Conservation (phyloP, 2,113 vertebrate species). For the Sorex araneus region DNA sequence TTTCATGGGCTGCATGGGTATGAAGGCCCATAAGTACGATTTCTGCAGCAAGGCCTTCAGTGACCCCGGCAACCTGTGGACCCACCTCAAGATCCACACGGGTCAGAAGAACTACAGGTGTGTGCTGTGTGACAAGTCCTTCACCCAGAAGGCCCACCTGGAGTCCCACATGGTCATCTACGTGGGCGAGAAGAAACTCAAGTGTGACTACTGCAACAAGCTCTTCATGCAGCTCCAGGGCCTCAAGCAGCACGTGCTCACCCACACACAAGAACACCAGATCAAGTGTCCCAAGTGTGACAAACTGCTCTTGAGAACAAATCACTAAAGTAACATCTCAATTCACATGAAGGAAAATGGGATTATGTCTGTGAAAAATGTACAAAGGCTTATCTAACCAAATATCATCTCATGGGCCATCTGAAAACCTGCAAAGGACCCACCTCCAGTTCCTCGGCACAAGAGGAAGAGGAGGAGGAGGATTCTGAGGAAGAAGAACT, state of each 20-base stretch:
- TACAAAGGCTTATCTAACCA: slow-evolving; percentile 98
- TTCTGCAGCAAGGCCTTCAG: slow-evolving; percentile 99
- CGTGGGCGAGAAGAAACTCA: slow-evolving; percentile 96
- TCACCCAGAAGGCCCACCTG: slow-evolving; percentile 98
- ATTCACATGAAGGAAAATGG: slow-evolving; percentile 97
- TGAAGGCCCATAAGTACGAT: slow-evolving; percentile 99
- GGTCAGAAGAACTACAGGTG: slow-evolving; percentile 99
- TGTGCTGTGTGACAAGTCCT: slow-evolving; percentile 95
- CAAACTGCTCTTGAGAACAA: slow-evolving; percentile 97
- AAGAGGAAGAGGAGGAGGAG: slow-evolving; percentile 91
- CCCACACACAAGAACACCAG: slow-evolving; percentile 96
- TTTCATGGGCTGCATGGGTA: slow-evolving; percentile 98
- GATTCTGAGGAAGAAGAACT: slow-evolving; percentile 93
- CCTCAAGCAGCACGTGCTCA: slow-evolving; percentile 97
- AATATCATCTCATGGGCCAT: slow-evolving; percentile 98
- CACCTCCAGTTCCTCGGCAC: slow-evolving; percentile 89
- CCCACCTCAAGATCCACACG: slow-evolving; percentile 99
- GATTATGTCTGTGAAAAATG: slow-evolving; percentile 99
- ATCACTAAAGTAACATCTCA: slow-evolving; percentile 99
- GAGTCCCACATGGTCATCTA: slow-evolving; percentile 98
- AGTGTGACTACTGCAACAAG: slow-evolving; percentile 98
- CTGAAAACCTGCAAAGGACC: slow-evolving; percentile 99
- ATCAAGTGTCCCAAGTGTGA: slow-evolving; percentile 98
- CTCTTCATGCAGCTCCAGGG: slow-evolving; percentile 97
- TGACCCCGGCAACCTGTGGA: slow-evolving; percentile 98